Percentiles rank a stretch among this genome's conserved stretches.
These are phyloP conservation scores for Drymodes brunneopygia DNA, from an alignment of 2,113 vertebrate species.

Conservation along the genomic window DNA sequence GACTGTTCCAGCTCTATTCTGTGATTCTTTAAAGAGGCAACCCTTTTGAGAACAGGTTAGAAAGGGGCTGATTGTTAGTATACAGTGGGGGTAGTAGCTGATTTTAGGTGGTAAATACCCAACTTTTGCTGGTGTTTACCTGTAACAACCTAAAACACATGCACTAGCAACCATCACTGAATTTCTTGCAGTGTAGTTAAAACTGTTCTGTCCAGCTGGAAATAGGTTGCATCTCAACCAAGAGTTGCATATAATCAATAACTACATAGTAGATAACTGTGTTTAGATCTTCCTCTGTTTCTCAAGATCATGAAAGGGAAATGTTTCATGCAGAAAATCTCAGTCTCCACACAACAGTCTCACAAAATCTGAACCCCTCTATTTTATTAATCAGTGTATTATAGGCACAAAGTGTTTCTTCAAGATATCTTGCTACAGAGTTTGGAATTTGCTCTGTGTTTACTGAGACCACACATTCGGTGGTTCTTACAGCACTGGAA, in stretches of 20 bases:
- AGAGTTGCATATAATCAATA: neutral
- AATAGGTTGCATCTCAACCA: neutral
- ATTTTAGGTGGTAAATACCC: neutral
- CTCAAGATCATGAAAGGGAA: neutral
- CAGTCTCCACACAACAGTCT: neutral
- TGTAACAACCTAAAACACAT: neutral
- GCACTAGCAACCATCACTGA: neutral
- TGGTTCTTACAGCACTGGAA: neutral
- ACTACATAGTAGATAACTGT: neutral
- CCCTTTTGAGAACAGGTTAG: neutral
- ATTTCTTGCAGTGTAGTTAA: neutral
- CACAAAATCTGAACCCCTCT: neutral
- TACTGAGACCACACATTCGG: neutral
- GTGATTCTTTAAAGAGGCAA: neutral
- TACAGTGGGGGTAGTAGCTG: neutral
- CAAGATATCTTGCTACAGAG: neutral
- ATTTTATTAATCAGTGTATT: neutral
- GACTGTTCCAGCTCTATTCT: neutral
- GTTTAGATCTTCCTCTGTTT: neutral
- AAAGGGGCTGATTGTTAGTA: neutral
- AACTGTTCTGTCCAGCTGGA: neutral
- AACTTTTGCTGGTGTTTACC: neutral
- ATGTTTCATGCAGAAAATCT: neutral
- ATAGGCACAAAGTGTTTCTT: neutral
- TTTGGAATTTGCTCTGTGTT: neutral